These are phyloP conservation scores for Dolichomitus sp. DNA, from an alignment of 2,888 invertebrate genomes.

Conservation along the genomic window DNA sequence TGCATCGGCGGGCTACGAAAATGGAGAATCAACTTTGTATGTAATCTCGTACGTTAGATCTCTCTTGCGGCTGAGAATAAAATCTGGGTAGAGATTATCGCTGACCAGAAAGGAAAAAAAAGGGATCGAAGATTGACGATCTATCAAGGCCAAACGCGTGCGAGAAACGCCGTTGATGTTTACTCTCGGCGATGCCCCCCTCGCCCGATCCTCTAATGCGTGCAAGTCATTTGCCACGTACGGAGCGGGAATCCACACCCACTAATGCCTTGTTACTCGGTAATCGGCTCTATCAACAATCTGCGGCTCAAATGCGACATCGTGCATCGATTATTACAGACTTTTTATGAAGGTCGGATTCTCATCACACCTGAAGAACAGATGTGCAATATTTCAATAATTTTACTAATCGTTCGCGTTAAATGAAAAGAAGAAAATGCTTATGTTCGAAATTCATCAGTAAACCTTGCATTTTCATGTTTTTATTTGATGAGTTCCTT, in stretches of 20 bases:
- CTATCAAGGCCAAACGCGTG: slow-evolving; percentile 37
- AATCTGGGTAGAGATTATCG: slow-evolving; percentile 22
- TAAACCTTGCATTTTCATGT: no score
- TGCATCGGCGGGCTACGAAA: background rate
- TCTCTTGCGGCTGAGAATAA: slow-evolving; percentile 7
- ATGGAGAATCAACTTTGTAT: slow-evolving; percentile 1
- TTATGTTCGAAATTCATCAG: no score
- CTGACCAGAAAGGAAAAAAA: slow-evolving; percentile 15
- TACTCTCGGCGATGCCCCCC: background rate
- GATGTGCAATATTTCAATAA: background rate
- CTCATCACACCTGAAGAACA: background rate
- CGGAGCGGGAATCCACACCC: slow-evolving; percentile 44
- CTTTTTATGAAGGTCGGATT: background rate
- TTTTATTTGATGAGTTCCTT: no score
- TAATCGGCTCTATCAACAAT: slow-evolving; percentile 60
- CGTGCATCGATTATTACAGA: background rate
- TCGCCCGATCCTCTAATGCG: background rate
- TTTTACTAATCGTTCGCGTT: background rate
- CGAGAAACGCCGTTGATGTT: slow-evolving; percentile 22
- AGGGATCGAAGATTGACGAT: slow-evolving; percentile 13
- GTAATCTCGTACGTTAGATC: slow-evolving; percentile 8
- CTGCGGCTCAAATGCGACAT: slow-evolving; percentile 24
- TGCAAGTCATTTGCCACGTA: slow-evolving; percentile 23
- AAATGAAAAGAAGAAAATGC: no score
- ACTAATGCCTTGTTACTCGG: slow-evolving; percentile 36